Evolutionary conservation across 2,888 invertebrate genomes (phyloP).

Genomic region (Zaprionus lineosus): DNA sequence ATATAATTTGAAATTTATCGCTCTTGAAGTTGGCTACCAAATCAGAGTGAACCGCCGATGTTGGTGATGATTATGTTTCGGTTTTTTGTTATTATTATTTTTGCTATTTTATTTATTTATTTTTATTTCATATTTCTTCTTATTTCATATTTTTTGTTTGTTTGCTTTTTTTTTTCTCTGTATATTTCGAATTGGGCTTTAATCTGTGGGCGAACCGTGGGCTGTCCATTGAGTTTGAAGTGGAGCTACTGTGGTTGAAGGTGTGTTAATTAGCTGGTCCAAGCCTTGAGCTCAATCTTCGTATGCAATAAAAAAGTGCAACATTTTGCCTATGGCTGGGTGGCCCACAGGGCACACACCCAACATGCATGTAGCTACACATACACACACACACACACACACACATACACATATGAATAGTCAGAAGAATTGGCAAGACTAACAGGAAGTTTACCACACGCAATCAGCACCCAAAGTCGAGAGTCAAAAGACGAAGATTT

Average conservation of each 20-base stretch:
- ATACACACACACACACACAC: neutral
- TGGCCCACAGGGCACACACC: conserved; percentile 52
- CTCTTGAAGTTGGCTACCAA: conserved; percentile 16
- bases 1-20: conserved; percentile 44
- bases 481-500: conserved; percentile 43
- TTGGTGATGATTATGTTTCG: conserved; percentile 32
- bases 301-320: conserved; percentile 58
- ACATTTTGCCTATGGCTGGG: conserved; percentile 60
- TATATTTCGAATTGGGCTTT: too few species aligned
- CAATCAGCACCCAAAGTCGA: conserved; percentile 57
- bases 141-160: too few species aligned
- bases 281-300: conserved; percentile 66
- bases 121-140: too few species aligned
- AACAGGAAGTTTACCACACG: conserved; percentile 77
- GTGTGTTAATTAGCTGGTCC: conserved; percentile 60
- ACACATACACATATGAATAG: neutral
- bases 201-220: conserved; percentile 56
- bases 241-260: conserved; percentile 57
- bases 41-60: conserved; percentile 21
- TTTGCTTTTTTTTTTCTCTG: too few species aligned
- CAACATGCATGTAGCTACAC: neutral
- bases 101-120: too few species aligned
- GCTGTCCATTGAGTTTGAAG: conserved; percentile 45
- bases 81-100: too few species aligned
- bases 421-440: conserved; percentile 6